These are phyloP conservation scores for Chesias legatella DNA, from an alignment of 2,888 invertebrate genomes.

Conservation along the genomic window DNA sequence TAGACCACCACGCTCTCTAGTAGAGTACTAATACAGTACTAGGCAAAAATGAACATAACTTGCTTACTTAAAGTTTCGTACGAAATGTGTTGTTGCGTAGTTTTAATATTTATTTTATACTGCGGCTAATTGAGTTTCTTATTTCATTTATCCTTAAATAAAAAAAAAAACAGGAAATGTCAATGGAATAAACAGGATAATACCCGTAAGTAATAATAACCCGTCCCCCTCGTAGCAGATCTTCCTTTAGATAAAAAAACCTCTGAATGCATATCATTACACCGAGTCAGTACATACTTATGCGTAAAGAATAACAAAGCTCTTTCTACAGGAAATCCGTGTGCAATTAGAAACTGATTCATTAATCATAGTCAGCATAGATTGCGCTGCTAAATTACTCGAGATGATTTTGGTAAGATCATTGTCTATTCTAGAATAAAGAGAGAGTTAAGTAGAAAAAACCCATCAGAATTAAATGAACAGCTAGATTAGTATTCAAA, in stretches of 20 bases:
- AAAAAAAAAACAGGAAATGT: too few species aligned
- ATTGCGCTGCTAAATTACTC: slow-evolving; percentile 13
- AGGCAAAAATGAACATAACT: too few species aligned
- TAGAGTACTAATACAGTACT: too few species aligned
- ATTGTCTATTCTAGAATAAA: slow-evolving; percentile 14
- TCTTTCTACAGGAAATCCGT: slow-evolving; percentile 46
- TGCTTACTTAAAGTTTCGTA: too few species aligned
- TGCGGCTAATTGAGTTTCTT: too few species aligned
- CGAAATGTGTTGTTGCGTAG: too few species aligned
- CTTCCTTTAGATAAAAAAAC: background rate
- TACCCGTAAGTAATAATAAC: too few species aligned
- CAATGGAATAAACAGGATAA: too few species aligned
- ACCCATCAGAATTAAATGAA: slow-evolving; percentile 4
- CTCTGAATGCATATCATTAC: slow-evolving; percentile 13
- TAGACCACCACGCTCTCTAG: too few species aligned
- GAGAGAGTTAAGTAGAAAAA: slow-evolving; percentile 5
- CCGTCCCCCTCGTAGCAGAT: slow-evolving; percentile 1
- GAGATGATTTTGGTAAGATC: slow-evolving; percentile 13
- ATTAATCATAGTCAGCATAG: slow-evolving; percentile 38
- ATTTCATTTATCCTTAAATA: too few species aligned
- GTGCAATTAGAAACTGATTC: slow-evolving; percentile 39
- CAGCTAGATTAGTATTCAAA: slow-evolving; percentile 1
- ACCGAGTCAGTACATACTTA: too few species aligned
- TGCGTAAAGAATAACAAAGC: slow-evolving; percentile 8
- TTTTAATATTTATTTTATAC: too few species aligned